These are phyloP conservation scores for Ceyx melanurus DNA, from an alignment of 2,113 vertebrate genomes.

Conservation along the genomic window DNA sequence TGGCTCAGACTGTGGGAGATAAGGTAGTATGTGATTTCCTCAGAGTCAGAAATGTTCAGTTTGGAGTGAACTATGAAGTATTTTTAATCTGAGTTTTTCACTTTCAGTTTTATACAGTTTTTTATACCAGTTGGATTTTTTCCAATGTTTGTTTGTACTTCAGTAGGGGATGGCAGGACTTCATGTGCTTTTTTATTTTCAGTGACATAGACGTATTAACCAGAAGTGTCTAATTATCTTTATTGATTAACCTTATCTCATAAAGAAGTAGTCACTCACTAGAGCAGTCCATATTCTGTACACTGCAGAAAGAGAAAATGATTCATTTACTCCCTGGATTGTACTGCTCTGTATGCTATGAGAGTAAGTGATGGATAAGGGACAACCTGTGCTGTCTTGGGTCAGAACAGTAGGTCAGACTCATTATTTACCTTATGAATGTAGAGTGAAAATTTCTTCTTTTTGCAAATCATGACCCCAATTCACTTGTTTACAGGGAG, in stretches of 20 bases:
- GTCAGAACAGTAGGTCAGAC: conserved; percentile 51
- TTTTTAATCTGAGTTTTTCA: not conserved
- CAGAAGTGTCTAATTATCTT: conserved; percentile 56
- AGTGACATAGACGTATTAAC: conserved; percentile 36
- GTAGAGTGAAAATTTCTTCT: not conserved
- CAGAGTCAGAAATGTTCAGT: not conserved
- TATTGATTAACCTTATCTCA: conserved; percentile 66
- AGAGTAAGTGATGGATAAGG: conserved; percentile 35
- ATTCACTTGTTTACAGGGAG: not conserved
- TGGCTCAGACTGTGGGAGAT: not conserved
- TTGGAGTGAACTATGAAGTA: not conserved
- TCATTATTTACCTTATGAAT: conserved; percentile 46
- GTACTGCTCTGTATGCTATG: not conserved
- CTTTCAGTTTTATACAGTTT: not conserved
- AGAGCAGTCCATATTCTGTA: conserved; percentile 34
- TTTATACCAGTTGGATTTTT: not conserved
- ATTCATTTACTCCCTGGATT: conserved; percentile 49
- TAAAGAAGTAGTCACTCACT: conserved; percentile 40
- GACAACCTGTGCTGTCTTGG: conserved; percentile 19
- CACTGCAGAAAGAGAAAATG: conserved; percentile 36
- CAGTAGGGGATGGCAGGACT: not conserved
- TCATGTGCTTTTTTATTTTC: not conserved
- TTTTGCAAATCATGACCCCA: not conserved
- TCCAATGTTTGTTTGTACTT: conserved; percentile 27
- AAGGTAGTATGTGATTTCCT: not conserved